Evolutionary conservation across 2,113 vertebrate genomes (phyloP).

Genomic region (Pontoporia blainvillei): DNA sequence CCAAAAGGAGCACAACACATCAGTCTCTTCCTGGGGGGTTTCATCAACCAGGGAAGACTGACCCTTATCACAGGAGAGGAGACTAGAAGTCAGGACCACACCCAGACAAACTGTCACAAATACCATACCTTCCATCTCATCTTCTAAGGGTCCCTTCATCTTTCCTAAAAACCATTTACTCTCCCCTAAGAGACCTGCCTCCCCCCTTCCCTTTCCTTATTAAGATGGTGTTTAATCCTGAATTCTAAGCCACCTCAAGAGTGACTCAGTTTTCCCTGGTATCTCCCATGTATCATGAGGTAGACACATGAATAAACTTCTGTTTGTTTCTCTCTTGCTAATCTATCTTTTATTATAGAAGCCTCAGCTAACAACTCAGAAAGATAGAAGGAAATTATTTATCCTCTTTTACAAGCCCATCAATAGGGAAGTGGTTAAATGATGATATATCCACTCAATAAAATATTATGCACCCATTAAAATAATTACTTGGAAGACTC

Average conservation of each 20-base stretch:
- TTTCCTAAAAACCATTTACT: neutral
- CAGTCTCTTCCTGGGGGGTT: neutral
- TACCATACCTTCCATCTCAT: accelerated
- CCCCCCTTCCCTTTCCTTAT: neutral
- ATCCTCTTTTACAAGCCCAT: neutral
- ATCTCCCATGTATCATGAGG: neutral
- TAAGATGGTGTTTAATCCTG: neutral
- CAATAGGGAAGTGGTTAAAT: neutral
- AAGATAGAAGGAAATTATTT: neutral
- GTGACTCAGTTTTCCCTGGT: neutral
- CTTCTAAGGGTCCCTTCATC: neutral
- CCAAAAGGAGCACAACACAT: neutral
- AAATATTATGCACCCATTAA: neutral
- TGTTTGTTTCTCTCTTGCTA: neutral
- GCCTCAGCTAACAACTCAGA: neutral
- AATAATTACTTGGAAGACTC: neutral
- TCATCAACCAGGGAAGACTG: neutral
- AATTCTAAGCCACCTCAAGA: neutral
- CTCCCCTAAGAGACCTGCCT: too few relatives aligned
- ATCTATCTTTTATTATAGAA: neutral
- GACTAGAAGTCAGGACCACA: neutral
- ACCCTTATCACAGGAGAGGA: neutral
- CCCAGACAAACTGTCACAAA: neutral
- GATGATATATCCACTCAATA: neutral
- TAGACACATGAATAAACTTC: neutral